Evolutionary conservation across 2,888 invertebrate species (phyloP).

Genomic region (Diloba caeruleocephala): DNA sequence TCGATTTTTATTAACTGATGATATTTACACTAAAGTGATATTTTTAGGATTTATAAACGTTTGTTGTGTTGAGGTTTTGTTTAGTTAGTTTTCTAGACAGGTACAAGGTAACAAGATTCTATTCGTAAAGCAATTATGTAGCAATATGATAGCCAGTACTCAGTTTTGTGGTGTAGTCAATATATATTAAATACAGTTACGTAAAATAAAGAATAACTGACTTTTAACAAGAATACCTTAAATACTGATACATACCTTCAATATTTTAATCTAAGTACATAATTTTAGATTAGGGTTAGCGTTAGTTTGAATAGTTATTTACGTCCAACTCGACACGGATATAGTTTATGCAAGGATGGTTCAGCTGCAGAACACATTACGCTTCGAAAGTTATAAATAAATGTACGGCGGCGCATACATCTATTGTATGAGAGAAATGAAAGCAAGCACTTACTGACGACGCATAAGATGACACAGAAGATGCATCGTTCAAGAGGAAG

Average conservation of each 20-base stretch:
- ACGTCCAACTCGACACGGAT: conserved; percentile 26
- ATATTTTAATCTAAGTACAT: conserved; percentile 21
- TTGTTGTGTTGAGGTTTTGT: no score
- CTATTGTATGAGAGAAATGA: conserved; percentile 30
- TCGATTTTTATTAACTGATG: no score
- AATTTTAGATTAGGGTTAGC: conserved; percentile 26
- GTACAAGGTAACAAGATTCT: no score
- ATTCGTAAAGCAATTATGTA: no score
- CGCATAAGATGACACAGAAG: conserved; percentile 49
- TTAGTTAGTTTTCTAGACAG: no score
- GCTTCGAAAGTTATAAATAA: conserved; percentile 40
- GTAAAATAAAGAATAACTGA: no score
- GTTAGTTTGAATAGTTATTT: conserved; percentile 40
- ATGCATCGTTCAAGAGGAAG: conserved; percentile 46
- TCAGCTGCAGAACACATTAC: conserved; percentile 42
- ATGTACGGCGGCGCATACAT: conserved; percentile 18
- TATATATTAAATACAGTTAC: background rate
- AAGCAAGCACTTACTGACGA: conserved; percentile 52
- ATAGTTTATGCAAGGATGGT: conserved; percentile 45
- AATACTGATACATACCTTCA: conserved; percentile 33
- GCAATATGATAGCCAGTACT: no score
- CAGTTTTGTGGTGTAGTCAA: no score
- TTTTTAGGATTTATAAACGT: no score
- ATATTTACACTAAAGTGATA: no score
- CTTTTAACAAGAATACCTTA: conserved; percentile 21